Evolutionary conservation across 2,888 invertebrate species (phyloP), one percentile per base, ranked within the genome.

Genomic region (Pristionchus japonicus): DNA sequence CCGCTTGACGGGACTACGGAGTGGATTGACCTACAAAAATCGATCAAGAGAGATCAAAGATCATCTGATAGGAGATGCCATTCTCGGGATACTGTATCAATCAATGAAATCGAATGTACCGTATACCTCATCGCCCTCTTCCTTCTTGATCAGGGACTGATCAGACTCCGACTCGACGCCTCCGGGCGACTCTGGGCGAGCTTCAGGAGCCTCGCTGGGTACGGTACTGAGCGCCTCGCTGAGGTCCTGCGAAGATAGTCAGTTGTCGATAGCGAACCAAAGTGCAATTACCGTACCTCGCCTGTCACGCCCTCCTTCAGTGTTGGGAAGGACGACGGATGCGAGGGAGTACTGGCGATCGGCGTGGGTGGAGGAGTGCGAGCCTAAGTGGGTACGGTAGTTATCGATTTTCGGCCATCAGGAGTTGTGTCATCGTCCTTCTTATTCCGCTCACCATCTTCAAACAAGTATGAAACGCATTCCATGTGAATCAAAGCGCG

Each of bases 61-160:
- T 52, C 20, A 57, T 3, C 57, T 23, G 23, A 23, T 9, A 2
- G 67, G n/a, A n/a, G n/a, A n/a, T n/a, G n/a, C n/a, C n/a, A n/a
- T n/a, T n/a, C n/a, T n/a, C n/a, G n/a, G n/a, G 23, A 11, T 67
- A 67, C 67, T 31, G 67, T 57, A 57, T 20, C 57, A n/a, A 57
- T 23, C 57, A n/a, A n/a, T n/a, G n/a, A n/a, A n/a, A n/a, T n/a
- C n/a, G n/a, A n/a, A 23, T 1, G 57, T 77, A 77, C 77, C 37
- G 77, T 77, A 77, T 83, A 83, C 82, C 82, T 83, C 82, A 52
- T 83, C 82, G 52, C 52, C 82, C 52, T 83, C 82, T 23, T 83
- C 82, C 43, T 83, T 83, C 52, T 34, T 83, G 49, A 83, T 83
- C 23, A 52, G 1, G 17, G 82, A 83, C 11, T 83, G 82, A 34